These are phyloP conservation scores for Narcine bancroftii DNA, from an alignment of 2,113 vertebrate species.

Conservation along the genomic window DNA sequence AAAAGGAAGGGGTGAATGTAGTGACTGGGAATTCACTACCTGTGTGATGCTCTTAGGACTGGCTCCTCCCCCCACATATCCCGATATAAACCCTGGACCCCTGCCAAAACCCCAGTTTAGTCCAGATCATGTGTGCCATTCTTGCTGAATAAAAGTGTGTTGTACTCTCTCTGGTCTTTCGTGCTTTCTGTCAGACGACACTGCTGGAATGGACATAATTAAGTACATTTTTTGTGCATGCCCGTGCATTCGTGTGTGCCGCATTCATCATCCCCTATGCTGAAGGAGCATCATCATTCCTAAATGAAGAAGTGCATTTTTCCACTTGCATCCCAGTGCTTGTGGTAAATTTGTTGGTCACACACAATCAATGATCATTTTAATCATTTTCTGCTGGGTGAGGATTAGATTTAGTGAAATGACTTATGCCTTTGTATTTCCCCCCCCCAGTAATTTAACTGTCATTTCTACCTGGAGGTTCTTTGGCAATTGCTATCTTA, in stretches of 20 bases:
- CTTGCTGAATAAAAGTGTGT: too few species aligned
- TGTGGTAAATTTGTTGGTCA: background rate
- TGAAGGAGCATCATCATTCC: background rate
- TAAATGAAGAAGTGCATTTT: background rate
- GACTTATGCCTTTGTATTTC: background rate
- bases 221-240: background rate
- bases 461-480: background rate
- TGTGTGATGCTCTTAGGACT: too few species aligned
- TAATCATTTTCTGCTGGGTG: too few species aligned
- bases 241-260: background rate
- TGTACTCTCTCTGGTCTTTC: too few species aligned
- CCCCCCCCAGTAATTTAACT: background rate
- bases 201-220: too few species aligned
- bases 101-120: too few species aligned
- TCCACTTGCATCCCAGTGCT: background rate
- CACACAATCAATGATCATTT: background rate
- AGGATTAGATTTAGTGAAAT: background rate
- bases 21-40: too few species aligned
- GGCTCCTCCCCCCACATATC: too few species aligned
- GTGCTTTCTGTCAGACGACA: too few species aligned
- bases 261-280: background rate
- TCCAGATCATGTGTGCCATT: too few species aligned
- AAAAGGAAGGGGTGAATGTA: too few species aligned
- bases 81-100: too few species aligned
- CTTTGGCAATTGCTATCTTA: slow-evolving; percentile 44